phyloP scores from a whole-genome alignment of 2,113 vertebrate species.

The Sander vitreus region DNA sequence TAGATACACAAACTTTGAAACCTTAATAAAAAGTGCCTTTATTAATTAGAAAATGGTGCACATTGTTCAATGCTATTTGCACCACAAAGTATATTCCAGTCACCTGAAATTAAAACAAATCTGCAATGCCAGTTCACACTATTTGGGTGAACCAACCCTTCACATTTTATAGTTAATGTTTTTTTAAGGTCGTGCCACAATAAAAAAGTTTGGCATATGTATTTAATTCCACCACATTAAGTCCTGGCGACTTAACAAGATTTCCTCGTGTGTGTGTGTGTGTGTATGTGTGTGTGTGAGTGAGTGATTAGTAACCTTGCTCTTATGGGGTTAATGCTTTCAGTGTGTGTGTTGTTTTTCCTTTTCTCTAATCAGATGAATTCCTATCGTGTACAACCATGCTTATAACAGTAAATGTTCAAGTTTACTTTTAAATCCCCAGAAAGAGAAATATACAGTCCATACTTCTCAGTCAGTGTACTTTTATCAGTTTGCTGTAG shows the following conservation, averaged over 20 bases:
- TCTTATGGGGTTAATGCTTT: too few relatives aligned
- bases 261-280: constrained; percentile 9
- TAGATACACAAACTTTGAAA: neutral
- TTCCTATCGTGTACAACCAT: neutral
- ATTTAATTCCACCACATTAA: constrained; percentile 8
- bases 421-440: constrained; percentile 1
- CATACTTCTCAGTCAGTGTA: neutral
- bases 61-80: neutral
- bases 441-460: constrained; percentile 10
- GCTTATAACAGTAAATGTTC: neutral
- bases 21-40: neutral
- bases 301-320: neutral
- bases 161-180: neutral
- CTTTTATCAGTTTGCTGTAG: constrained; percentile 15
- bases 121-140: neutral
- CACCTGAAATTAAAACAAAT: neutral
- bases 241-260: neutral
- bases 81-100: neutral
- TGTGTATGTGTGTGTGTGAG: neutral
- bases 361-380: constrained; percentile 18
- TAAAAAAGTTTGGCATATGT: neutral
- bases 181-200: neutral
- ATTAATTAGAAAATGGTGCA: neutral
- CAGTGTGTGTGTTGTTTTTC: constrained; percentile 3
- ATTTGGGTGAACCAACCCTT: neutral